A percentile compares a stretch with the other conserved stretches of the same genome.
phyloP scores from a whole-genome alignment of 2,113 vertebrate species.

The Beaufortia kweichowensis region DNA sequence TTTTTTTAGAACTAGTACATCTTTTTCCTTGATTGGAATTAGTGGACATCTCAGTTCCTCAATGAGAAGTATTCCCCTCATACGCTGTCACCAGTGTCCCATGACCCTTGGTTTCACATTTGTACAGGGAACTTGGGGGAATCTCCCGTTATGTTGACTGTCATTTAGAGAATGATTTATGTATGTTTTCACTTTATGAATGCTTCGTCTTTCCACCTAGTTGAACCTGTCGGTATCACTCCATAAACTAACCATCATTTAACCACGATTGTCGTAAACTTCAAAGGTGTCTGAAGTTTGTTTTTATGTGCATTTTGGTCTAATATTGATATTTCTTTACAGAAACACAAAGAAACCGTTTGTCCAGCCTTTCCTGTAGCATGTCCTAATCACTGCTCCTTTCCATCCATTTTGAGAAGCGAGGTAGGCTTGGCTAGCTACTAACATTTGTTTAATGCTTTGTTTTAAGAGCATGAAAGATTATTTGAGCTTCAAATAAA shows the following conservation, averaged over 20 bases:
- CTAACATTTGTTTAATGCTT: neutral
- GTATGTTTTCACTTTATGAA: slow-evolving; percentile 28
- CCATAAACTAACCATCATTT: neutral
- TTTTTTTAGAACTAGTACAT: too few species aligned
- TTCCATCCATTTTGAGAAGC: slow-evolving; percentile 86
- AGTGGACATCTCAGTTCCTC: slow-evolving; percentile 39
- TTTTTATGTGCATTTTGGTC: slow-evolving; percentile 46
- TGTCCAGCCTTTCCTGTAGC: slow-evolving; percentile 91
- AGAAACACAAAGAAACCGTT: slow-evolving; percentile 96
- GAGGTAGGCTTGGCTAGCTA: slow-evolving; percentile 79
- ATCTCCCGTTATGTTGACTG: slow-evolving; percentile 45
- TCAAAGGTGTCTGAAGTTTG: slow-evolving; percentile 42
- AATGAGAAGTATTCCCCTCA: slow-evolving; percentile 43
- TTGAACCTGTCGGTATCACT: neutral
- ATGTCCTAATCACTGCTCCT: slow-evolving; percentile 93
- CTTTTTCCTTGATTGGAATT: slow-evolving; percentile 28
- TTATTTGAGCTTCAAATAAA: neutral
- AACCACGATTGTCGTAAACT: neutral
- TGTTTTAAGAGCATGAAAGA: neutral
- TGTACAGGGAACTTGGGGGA: slow-evolving; percentile 52
- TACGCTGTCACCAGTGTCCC: slow-evolving; percentile 44
- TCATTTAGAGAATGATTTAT: slow-evolving; percentile 34
- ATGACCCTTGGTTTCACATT: slow-evolving; percentile 50
- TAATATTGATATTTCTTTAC: slow-evolving; percentile 51
- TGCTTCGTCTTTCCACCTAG: slow-evolving; percentile 12